Base-by-base conservation (phyloP, 2,113 vertebrate genomes). In the Mormyrus lacerda region DNA sequence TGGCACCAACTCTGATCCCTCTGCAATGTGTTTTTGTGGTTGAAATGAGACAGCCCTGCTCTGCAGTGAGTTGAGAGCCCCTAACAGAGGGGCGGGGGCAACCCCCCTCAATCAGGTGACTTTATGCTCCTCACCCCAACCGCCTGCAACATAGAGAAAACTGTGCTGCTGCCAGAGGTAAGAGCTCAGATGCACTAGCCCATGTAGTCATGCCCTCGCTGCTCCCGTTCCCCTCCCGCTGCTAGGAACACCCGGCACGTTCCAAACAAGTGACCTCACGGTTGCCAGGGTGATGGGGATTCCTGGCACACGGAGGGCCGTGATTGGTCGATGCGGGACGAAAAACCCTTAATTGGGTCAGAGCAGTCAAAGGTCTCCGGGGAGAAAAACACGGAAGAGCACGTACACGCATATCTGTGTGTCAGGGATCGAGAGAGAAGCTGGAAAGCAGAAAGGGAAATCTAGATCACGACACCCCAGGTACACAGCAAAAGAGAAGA, bases 261-360 rank as follows among this genome's bases (percentile, higher is more conserved):
- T 55, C 87, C 91, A 90, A 92, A 92, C 89, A 91, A 91, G 92
- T 93, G 93, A 95, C 93, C 93, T 94, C 94, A 94, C 91, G 89
- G 94, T 95, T 95, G 94, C 93, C 91, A 92, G 90, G 94, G 94
- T 89, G 90, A 95, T 94, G 93, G 94, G 93, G 93, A 94, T 94
- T 95, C 93, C 93, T 94, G 93, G 92, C 55, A 86, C 91, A 93
- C 91, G 85, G 89, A 93, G 87, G 85, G 9, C 90, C 83, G 89
- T 89, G 92, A 95, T 94, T 95, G 94, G 95, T 89, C 89, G 85
- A 90, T 90, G 88, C 85, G 27, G 55, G 88, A 91, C 92, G 44
- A 93, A 91, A 90, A 92, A 93, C 92, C 92, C 93, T 94, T 95
- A 94, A 95, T 94, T 95, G 94, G 95, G 94, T 95, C 93, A 95